phyloP scores from a whole-genome alignment of 1,140 invertebrate genomes.

The Atopsyche davidsoni region DNA sequence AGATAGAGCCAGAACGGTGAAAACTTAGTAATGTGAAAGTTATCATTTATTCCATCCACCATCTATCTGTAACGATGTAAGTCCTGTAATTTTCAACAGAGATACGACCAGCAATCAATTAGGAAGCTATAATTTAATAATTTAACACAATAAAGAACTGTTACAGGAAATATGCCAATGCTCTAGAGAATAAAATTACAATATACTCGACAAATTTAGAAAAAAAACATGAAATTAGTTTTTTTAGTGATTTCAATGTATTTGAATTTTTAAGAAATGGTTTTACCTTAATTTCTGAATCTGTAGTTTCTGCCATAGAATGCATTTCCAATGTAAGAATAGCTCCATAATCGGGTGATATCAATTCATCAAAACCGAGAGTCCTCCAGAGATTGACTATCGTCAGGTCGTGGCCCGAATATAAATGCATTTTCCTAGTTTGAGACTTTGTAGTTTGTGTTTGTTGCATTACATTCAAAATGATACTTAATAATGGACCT shows the following conservation, averaged over 20 bases:
- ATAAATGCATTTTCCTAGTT: conserved; percentile 52
- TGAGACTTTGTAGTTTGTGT: conserved; percentile 34
- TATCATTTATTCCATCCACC: too few relatives aligned
- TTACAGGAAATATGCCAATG: too few relatives aligned
- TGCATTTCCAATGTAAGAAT: conserved; percentile 62
- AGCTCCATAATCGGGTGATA: conserved; percentile 66
- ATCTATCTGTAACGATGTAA: too few relatives aligned
- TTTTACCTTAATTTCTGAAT: conserved; percentile 47
- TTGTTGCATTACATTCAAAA: conserved; percentile 40
- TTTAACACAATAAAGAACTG: too few relatives aligned
- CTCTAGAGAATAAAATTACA: conserved; percentile 5
- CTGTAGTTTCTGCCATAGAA: conserved; percentile 38
- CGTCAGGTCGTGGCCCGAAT: conserved; percentile 68
- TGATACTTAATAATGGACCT: conserved; percentile 50
- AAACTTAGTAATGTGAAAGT: too few relatives aligned
- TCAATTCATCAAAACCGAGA: conserved; percentile 55
- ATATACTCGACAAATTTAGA: neutral
- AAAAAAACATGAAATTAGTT: neutral
- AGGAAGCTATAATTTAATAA: too few relatives aligned
- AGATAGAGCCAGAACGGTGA: too few relatives aligned
- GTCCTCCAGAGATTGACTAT: conserved; percentile 63
- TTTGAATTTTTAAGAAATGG: too few relatives aligned
- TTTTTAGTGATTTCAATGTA: too few relatives aligned
- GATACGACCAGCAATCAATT: too few relatives aligned
- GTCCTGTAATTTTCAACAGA: too few relatives aligned